Base-by-base conservation (phyloP, 2,888 invertebrate genomes). In the Leptarthrus brevirostris region DNA sequence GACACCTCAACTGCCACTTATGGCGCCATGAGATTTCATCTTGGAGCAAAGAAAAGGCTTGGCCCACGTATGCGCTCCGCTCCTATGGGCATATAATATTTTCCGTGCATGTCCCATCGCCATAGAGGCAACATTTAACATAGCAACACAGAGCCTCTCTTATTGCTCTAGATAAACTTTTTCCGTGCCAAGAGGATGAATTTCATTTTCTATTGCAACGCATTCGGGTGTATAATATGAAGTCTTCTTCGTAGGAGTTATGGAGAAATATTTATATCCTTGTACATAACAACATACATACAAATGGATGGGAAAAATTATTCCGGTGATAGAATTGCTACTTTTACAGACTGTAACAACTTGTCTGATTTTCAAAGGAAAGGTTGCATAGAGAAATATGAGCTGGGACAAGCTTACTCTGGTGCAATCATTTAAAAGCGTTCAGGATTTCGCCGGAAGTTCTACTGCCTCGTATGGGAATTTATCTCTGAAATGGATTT, bases 1-100 rank as follows among this genome's bases (percentile, higher is more conserved):
- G 64, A 64, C 64, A 64, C 64, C 64, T 64, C 64, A 64, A 64
- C 64, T 64, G 44, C 64, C 47, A 64, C 64, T 64, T 64, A 64
- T 64, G 64, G 64, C 16, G 44, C 24, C 64, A 64, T 64, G 64
- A 64, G 64, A 64, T 64, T 64, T 40, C 64, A 64, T 64, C 64
- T 44, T 22, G 24, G 47, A 12, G 47, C 47, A 64, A 14, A 64
- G 36, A 44, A 24, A n/a, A 36, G 64, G 12, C 64, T 44, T 64
- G 24, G 64, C 44, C 40, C 64, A 47, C 47, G 24, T 64, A 64
- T 47, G 24, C n/a, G n/a, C n/a, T n/a, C n/a, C n/a, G n/a, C 44
- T 47, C 20, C 8, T 40, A 30, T 40, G n/a, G 40, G 40, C 40
- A 40, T n/a, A 40, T 40, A 1, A 40, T 40, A 40, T 40, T 40